Evolutionary conservation across 2,888 invertebrate species (phyloP).

Genomic region (Euphydryas editha): DNA sequence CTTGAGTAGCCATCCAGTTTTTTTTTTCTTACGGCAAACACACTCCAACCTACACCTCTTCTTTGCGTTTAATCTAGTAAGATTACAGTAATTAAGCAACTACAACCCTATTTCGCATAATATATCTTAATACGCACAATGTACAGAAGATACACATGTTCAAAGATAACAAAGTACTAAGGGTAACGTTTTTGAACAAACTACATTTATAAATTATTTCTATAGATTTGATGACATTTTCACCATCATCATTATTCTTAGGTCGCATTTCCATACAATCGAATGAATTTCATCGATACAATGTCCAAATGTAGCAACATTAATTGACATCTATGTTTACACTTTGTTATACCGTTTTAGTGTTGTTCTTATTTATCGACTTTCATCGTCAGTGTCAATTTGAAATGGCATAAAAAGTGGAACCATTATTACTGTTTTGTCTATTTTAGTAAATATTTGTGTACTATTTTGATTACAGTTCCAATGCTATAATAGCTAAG

Average conservation of each 20-base stretch:
- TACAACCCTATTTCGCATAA: no score
- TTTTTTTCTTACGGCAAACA: no score
- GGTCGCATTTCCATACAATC: slow-evolving; percentile 11
- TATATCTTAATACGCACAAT: no score
- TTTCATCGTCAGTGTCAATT: background rate
- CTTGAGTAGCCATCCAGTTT: no score
- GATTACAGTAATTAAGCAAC: no score
- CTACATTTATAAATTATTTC: no score
- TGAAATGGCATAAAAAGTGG: background rate
- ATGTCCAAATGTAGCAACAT: slow-evolving; percentile 19
- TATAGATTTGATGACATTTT: background rate
- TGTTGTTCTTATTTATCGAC: background rate
- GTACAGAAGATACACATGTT: no score
- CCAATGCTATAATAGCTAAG: background rate
- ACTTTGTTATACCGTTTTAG: slow-evolving; percentile 13
- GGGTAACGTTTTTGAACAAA: no score
- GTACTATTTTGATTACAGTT: background rate
- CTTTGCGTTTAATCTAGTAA: no score
- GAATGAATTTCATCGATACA: slow-evolving; percentile 8
- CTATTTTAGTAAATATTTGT: background rate
- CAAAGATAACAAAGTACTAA: no score
- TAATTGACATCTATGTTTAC: slow-evolving; percentile 31
- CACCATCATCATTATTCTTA: background rate
- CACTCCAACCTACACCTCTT: no score
- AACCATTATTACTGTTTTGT: background rate